phyloP scores from a whole-genome alignment of 2,888 invertebrate genomes.

The Orthosia gracilis region DNA sequence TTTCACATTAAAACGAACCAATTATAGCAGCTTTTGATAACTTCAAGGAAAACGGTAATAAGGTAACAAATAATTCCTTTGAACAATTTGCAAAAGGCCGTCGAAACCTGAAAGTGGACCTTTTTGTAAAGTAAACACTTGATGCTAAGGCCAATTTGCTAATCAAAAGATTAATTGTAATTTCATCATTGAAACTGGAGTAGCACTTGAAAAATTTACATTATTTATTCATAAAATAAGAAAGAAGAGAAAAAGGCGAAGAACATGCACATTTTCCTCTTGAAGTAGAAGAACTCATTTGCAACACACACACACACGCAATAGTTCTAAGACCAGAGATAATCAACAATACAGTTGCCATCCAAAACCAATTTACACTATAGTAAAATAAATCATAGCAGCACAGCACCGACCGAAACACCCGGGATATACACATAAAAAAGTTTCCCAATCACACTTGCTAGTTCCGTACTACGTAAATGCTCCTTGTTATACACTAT shows the following conservation, averaged over 20 bases:
- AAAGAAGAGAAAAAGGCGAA: neutral
- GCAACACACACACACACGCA: neutral
- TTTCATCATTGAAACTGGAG: neutral
- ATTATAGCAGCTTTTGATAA: conserved; percentile 42
- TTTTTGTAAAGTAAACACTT: neutral
- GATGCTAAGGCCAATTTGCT: neutral
- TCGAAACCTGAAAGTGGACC: conserved; percentile 1
- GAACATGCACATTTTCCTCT: no score
- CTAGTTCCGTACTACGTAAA: conserved; percentile 55
- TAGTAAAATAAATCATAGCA: conserved; percentile 69
- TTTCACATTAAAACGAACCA: conserved; percentile 54
- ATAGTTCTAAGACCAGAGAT: conserved; percentile 16
- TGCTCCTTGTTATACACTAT: conserved; percentile 60
- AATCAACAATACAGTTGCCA: conserved; percentile 25
- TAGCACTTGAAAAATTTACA: neutral
- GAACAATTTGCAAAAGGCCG: neutral
- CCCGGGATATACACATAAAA: conserved; percentile 58
- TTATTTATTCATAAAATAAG: neutral
- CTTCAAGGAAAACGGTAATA: conserved; percentile 38
- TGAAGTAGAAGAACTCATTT: conserved; percentile 4
- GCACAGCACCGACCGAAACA: conserved; percentile 43
- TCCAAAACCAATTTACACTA: conserved; percentile 58
- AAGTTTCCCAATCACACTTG: conserved; percentile 76
- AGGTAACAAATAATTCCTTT: conserved; percentile 12
- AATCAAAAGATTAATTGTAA: conserved; percentile 1